Evolutionary conservation across 1,140 invertebrate species (phyloP), one percentile per base, ranked within the genome.

Genomic region (Sitodiplosis mosellana): DNA sequence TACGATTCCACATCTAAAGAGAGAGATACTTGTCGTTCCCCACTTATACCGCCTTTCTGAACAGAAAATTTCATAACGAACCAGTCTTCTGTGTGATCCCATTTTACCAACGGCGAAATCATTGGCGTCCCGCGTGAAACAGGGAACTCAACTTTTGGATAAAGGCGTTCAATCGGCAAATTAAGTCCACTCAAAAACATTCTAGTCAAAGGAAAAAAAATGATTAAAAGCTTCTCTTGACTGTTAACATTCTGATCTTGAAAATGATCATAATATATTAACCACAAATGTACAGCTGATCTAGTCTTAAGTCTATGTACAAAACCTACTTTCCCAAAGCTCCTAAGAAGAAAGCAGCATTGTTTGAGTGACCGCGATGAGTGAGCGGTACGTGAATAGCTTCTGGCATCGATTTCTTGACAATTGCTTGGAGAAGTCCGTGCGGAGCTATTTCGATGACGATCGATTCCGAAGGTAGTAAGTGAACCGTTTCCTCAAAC

Each of bases 51-150:
- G 0, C 59, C 59, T 53, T 61, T 64, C 56, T 64, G 62, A 37
- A 63, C 62, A 45, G 61, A 61, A 20, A 61, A 63, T 45, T 59
- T 58, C 6, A 58, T 59, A 10, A 67, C 69, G 61, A 63, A 76
- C 77, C 76, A 83, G 52, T 80, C 75, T 52, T 87, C 80, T 8
- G 75, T 76, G 62, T 98, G 93, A 58, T 96, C 87, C 93, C 93
- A 98, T 51, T 78, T 77, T 1, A 89, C 72, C 0, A 90, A 58
- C 10, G 85, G 75, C 4, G 77, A 73, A 21, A 91, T 69, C 71
- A 81, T 81, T 1, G 81, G 77, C 0, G 87, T 91, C 15, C 80
- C 78, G 19, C 76, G 64, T 1, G 83, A 75, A 1, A 91, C 87
- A 0, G 88, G 87, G 62, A 77, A 87, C 15, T 74, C 60, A 0